These are phyloP conservation scores for Piaya cayana DNA, from an alignment of 2,113 vertebrate species.

Conservation along the genomic window DNA sequence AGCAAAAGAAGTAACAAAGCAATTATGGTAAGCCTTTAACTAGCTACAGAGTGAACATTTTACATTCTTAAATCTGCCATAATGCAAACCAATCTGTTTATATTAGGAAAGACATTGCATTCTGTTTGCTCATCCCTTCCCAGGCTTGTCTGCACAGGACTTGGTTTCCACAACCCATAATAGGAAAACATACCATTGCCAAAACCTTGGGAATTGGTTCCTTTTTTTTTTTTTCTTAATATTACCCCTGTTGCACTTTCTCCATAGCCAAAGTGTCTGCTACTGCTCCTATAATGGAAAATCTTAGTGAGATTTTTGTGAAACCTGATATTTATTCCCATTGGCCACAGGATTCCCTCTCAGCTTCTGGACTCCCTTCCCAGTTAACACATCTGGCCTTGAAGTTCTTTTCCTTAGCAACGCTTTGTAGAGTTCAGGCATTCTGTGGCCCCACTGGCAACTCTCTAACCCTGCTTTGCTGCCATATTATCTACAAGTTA, in stretches of 20 bases:
- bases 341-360: neutral
- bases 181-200: neutral
- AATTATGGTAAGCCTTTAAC: slow-evolving; percentile 67
- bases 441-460: neutral
- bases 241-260: neutral
- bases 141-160: slow-evolving; percentile 52
- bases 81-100: slow-evolving; percentile 68
- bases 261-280: neutral
- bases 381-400: neutral
- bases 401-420: neutral
- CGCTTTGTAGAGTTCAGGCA: neutral
- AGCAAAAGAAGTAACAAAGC: slow-evolving; percentile 38
- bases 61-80: slow-evolving; percentile 53
- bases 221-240: neutral
- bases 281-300: neutral
- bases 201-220: neutral
- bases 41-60: slow-evolving; percentile 47
- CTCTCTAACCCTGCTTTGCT: neutral
- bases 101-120: slow-evolving; percentile 60
- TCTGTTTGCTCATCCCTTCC: slow-evolving; percentile 51
- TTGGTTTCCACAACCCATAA: slow-evolving; percentile 16
- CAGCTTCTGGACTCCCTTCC: neutral
- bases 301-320: neutral
- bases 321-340: neutral
- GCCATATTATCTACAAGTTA: neutral